These are phyloP conservation scores for Notechis scutatus DNA, from an alignment of 2,113 vertebrate species.

Conservation along the genomic window DNA sequence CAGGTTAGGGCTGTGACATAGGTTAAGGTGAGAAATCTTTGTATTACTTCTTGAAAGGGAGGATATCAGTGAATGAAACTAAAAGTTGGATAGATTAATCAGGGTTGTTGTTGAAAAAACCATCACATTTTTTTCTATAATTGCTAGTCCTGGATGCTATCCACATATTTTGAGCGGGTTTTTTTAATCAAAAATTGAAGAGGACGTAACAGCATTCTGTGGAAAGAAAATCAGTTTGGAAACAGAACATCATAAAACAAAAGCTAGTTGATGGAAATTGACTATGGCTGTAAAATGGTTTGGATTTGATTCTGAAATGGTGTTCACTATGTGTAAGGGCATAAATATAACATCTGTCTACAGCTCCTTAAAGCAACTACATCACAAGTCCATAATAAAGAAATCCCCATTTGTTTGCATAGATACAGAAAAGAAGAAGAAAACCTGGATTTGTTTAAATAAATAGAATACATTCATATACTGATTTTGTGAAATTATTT, in stretches of 20 bases:
- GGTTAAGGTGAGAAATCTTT: not conserved
- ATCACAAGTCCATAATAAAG: not conserved
- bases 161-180: not conserved
- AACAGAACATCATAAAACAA: not conserved
- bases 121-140: not conserved
- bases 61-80: not conserved
- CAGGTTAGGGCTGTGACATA: not conserved
- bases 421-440: not conserved
- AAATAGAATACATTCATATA: not conserved
- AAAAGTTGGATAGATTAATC: not conserved
- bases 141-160: not conserved
- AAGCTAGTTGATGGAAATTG: not conserved
- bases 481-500: not conserved
- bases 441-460: slow-evolving; percentile 6
- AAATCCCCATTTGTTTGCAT: not conserved
- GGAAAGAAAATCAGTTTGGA: not conserved
- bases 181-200: not conserved
- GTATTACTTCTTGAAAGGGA: not conserved
- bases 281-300: not conserved
- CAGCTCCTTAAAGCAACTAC: not conserved
- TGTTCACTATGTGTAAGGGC: not conserved
- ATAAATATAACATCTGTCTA: not conserved
- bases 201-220: not conserved
- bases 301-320: not conserved
- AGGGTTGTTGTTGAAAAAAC: not conserved